Percentiles rank a stretch among this genome's conserved stretches.
Evolutionary conservation across 2,888 invertebrate species (phyloP).

Genomic region (Macrostomum cliftonense): DNA sequence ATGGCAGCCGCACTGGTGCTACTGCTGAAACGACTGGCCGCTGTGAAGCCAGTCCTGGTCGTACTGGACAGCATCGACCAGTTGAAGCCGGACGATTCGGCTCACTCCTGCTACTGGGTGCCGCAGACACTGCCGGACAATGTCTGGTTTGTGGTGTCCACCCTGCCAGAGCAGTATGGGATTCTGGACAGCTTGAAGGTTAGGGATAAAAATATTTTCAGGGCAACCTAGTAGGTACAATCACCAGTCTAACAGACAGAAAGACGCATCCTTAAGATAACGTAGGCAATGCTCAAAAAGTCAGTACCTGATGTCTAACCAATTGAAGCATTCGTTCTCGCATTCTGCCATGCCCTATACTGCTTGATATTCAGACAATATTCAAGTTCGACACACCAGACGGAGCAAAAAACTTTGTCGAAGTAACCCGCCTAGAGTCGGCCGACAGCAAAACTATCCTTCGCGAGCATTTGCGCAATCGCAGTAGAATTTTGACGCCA

Average conservation of each 20-base stretch:
- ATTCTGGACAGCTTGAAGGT: no score
- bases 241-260: no score
- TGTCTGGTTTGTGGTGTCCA: constrained; percentile 23
- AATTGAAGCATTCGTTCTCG: no score
- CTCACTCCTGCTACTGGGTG: constrained; percentile 21
- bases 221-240: no score
- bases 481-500: constrained; percentile 17
- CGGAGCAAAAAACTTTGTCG: constrained; percentile 13
- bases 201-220: no score
- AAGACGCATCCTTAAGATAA: no score
- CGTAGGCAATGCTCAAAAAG: no score
- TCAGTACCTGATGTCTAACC: no score
- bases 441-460: constrained; percentile 20
- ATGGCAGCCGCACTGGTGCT: constrained; percentile 15
- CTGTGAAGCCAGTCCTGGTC: constrained; percentile 14
- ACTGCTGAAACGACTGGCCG: constrained; percentile 12
- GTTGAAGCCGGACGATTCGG: constrained; percentile 19
- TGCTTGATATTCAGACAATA: constrained; percentile 11
- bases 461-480: constrained; percentile 19
- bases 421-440: constrained; percentile 16
- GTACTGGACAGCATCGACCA: constrained; percentile 24
- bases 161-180: constrained; percentile 17
- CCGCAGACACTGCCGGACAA: constrained; percentile 17
- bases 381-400: neutral
- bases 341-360: no score